These are phyloP conservation scores for Nebria ingens DNA, from an alignment of 1,140 invertebrate genomes.

Conservation along the genomic window DNA sequence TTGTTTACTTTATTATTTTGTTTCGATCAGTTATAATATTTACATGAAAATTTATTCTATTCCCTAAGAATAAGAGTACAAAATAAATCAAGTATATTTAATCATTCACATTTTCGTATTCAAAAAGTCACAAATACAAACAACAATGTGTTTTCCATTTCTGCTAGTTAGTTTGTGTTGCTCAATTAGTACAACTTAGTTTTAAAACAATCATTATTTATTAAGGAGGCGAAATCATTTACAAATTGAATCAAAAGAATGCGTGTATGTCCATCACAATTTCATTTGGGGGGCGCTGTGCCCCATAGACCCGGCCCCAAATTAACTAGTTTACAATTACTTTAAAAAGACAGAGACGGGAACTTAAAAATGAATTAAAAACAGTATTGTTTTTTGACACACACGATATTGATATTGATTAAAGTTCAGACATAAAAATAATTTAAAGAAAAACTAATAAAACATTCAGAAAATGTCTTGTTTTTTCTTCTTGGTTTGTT, in stretches of 20 bases:
- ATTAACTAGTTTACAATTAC: background rate
- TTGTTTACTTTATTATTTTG: background rate
- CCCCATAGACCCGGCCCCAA: too few species aligned
- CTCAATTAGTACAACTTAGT: background rate
- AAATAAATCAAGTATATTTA: conserved; percentile 2
- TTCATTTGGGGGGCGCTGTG: too few species aligned
- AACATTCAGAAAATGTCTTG: background rate
- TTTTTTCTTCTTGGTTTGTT: background rate
- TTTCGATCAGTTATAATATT: conserved; percentile 9
- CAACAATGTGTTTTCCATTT: too few species aligned
- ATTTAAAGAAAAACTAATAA: background rate
- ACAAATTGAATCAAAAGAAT: background rate
- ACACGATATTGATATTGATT: background rate
- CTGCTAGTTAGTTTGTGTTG: background rate
- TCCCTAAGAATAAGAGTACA: conserved; percentile 6
- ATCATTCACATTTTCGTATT: background rate
- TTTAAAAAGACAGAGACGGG: background rate
- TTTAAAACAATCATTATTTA: background rate
- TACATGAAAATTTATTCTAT: conserved; percentile 7
- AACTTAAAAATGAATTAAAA: background rate
- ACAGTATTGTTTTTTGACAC: background rate
- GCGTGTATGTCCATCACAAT: background rate
- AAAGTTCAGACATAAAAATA: background rate
- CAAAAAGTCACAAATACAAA: background rate
- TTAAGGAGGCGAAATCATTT: background rate